Evolutionary conservation across 1,140 invertebrate species (phyloP), one percentile per base, ranked within the genome.

Genomic region (Mylabris phalerata): DNA sequence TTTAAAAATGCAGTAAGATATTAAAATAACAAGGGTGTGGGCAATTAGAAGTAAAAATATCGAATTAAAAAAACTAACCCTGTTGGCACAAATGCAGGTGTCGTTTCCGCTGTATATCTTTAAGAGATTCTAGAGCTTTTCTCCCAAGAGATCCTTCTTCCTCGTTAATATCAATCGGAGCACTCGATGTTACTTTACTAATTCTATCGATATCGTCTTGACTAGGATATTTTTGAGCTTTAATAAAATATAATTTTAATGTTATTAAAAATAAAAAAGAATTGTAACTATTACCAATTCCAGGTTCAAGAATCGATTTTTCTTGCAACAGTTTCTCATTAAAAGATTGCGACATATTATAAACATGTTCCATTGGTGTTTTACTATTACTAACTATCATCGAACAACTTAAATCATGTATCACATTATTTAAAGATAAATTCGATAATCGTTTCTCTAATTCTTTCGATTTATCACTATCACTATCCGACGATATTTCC

Each of bases 201-300:
- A 92, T 93, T 66, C 88, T 82, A 69, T 92, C 89, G 48, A 92
- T 86, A 73, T 93, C 90, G 67, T 92, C 89, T 73, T 90, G 86
- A 44, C 88, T 88, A 1, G 87, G 85, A 27, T 62, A 69, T 58
- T 65, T 68, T 57, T 63, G 5, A 9, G 9, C 41, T n/a, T 3
- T 11, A 7, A 9, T n/a, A 3, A 42, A 42, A 42, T 42, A 42
- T 11, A 11, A 42, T 42, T 9, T 42, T 3, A 11, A 42, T 7
- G 3, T 11, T n/a, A 42, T n/a, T 42, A 10, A 42, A 42, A 42
- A 42, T 10, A 4, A 9, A 42, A 39, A 46, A 9, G 26, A 10
- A 13, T 48, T 11, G 4, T 4, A 5, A n/a, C 50, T 57, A 11
- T 11, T 51, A 67, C 66, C 64, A 25, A 69, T 61, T n/a, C 69